Base-by-base conservation (phyloP, 2,113 vertebrate genomes). In the Anser cygnoides region DNA sequence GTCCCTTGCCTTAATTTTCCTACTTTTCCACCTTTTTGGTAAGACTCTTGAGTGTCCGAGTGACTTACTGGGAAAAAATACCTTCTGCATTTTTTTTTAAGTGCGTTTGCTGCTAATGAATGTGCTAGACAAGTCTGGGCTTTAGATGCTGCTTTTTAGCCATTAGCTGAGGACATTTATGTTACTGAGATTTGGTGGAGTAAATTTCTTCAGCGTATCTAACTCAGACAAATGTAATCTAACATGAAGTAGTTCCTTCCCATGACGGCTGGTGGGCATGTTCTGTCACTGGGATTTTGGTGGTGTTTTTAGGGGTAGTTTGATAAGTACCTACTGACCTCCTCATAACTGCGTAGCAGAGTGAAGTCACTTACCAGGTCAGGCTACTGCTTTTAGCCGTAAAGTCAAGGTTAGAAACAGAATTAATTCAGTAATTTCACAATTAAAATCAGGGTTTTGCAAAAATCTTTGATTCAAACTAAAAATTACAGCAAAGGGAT, bases 1-100 rank as follows among this genome's bases (percentile, higher is more conserved):
- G n/a, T 37, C 75, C 55, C 26, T 68, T 81, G 70, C 52, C 61
- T 90, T 87, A 29, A 65, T 93, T 94, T 92, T 93, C 54, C 86
- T 81, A 3, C 66, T 89, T 68, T 25, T 13, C 80, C 80, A 54
- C 18, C 35, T 93, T 85, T 52, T 33, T 46, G 67, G 81, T 23
- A 54, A 66, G 39, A 58, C 11, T 46, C 33, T 87, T 9, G 4
- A 43, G 25, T 80, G n/a, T 63, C 3, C 0, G 15, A 54, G 31
- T 66, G 83, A 66, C 79, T 84, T 92, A 59, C 62, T 52, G 11
- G 20, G 90, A 39, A 59, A 90, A 84, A 74, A 19, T 9, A 26
- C n/a, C 37, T 84, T 77, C 35, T 80, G 37, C 59, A 13, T 83
- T 94, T 94, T 88, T 88, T 80, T 37, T 58, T 13, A 23, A 78